Percentiles rank a stretch among this genome's conserved stretches.
Evolutionary conservation across 1,140 invertebrate genomes (phyloP).

Genomic region (Subanguina moxae): DNA sequence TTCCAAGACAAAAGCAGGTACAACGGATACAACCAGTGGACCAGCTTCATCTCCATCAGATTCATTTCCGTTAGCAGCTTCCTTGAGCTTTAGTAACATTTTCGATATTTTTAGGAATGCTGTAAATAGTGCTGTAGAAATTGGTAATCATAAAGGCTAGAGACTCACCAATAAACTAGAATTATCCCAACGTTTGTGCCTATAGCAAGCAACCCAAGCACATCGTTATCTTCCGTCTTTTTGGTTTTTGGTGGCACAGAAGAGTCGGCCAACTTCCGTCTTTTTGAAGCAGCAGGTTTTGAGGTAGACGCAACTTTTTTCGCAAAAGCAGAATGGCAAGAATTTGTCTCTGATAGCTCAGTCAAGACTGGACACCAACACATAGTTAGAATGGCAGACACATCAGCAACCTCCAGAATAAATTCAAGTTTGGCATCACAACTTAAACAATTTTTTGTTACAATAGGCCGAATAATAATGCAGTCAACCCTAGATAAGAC

Average conservation of each 20-base stretch:
- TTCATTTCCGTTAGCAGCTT: background rate
- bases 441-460: no score
- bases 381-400: slow-evolving; percentile 1
- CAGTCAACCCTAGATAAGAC: no score
- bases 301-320: background rate
- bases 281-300: background rate
- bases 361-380: slow-evolving; percentile 7
- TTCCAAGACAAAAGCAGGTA: background rate
- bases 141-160: background rate
- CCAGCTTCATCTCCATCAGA: background rate
- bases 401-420: slow-evolving; percentile 3
- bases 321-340: background rate
- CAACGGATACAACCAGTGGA: background rate
- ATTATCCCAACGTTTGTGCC: slow-evolving; percentile 4
- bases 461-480: no score
- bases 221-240: background rate
- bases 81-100: background rate
- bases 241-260: no score
- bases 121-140: background rate
- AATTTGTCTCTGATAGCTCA: background rate
- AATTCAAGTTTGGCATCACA: slow-evolving; percentile 13
- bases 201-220: slow-evolving; percentile 3
- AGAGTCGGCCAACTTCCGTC: background rate
- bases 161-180: slow-evolving; percentile 4
- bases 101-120: background rate